Percentiles rank a stretch among this genome's conserved stretches.
Conservation (phyloP, 2,888 invertebrate genomes). For the Brenthis daphne region DNA sequence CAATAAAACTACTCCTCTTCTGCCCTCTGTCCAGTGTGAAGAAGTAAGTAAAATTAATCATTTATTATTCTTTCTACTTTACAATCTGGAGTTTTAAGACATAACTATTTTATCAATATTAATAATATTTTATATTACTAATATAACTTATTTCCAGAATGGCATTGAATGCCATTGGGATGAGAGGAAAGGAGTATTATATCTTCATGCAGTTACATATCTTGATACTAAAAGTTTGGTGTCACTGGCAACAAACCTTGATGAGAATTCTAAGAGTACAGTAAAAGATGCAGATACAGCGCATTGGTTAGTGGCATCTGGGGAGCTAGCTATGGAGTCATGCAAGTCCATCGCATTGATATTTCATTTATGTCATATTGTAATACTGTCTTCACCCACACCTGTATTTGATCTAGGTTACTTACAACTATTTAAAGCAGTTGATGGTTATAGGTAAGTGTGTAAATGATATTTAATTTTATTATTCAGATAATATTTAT, state of each 20-base stretch:
- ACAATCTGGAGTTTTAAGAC: neutral
- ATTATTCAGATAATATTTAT: neutral
- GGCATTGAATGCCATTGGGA: slow-evolving; percentile 83
- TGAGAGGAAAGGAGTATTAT: slow-evolving; percentile 73
- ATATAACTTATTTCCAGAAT: slow-evolving; percentile 63
- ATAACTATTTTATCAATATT: neutral
- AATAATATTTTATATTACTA: neutral
- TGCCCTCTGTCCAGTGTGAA: slow-evolving; percentile 71
- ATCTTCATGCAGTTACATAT: slow-evolving; percentile 79
- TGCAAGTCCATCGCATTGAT: slow-evolving; percentile 88
- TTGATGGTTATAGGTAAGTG: slow-evolving; percentile 88
- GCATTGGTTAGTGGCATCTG: slow-evolving; percentile 85
- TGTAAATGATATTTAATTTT: neutral
- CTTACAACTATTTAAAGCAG: slow-evolving; percentile 89
- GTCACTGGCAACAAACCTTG: slow-evolving; percentile 57
- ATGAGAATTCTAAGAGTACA: slow-evolving; percentile 62
- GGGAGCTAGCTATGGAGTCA: slow-evolving; percentile 71
- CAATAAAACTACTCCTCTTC: slow-evolving; percentile 84
- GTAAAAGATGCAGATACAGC: slow-evolving; percentile 71
- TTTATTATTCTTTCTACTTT: neutral
- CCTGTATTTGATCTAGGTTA: slow-evolving; percentile 90
- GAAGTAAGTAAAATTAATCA: slow-evolving; percentile 53
- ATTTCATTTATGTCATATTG: slow-evolving; percentile 91
- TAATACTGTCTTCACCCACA: slow-evolving; percentile 79
- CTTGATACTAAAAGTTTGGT: slow-evolving; percentile 66